Evolutionary conservation across 2,113 vertebrate species (phyloP).

Genomic region (Triplophysa dalaica): DNA sequence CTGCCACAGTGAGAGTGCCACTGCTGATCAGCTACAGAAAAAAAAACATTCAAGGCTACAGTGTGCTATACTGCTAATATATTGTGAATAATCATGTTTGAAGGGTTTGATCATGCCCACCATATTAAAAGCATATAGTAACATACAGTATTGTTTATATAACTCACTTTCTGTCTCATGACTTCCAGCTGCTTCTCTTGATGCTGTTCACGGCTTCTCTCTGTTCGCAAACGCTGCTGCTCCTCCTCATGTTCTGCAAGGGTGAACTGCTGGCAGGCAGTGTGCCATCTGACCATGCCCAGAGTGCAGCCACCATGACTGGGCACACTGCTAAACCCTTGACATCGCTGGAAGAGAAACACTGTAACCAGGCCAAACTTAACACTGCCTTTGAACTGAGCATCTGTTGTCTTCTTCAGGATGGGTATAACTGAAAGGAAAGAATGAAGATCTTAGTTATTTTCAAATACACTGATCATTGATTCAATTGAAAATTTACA

Average conservation of each 20-base stretch:
- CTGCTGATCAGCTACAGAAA: slow-evolving; percentile 81
- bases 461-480: neutral
- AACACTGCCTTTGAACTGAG: slow-evolving; percentile 77
- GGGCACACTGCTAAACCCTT: slow-evolving; percentile 95
- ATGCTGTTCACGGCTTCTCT: slow-evolving; percentile 82
- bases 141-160: neutral
- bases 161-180: slow-evolving; percentile 80
- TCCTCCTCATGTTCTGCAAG: slow-evolving; percentile 85
- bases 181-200: slow-evolving; percentile 88
- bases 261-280: slow-evolving; percentile 78
- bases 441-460: neutral
- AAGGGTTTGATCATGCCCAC: too few species aligned
- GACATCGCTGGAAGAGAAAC: slow-evolving; percentile 94
- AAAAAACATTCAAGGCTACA: neutral
- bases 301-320: slow-evolving; percentile 92
- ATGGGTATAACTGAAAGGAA: slow-evolving; percentile 81
- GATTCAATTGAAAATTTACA: neutral
- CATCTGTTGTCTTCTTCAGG: slow-evolving; percentile 84
- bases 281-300: slow-evolving; percentile 88
- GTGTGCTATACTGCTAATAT: neutral
- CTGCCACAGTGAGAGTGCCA: slow-evolving; percentile 79
- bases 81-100: neutral
- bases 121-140: too few species aligned
- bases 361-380: slow-evolving; percentile 89
- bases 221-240: slow-evolving; percentile 77